These are phyloP conservation scores for Parthenolecanium corni DNA, from an alignment of 2,888 invertebrate genomes.

Conservation along the genomic window DNA sequence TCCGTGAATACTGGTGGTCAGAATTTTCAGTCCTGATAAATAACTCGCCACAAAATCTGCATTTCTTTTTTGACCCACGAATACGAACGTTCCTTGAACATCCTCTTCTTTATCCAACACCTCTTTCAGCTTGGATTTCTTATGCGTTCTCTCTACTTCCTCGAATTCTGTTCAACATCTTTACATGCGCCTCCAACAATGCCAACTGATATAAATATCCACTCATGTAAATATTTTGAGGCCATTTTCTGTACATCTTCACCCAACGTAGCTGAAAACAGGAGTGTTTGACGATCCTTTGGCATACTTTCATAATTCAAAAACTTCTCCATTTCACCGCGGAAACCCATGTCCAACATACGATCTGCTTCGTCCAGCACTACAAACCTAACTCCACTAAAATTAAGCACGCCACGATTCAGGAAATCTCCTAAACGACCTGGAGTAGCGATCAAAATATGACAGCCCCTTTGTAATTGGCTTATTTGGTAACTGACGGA, in stretches of 20 bases:
- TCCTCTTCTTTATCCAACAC: constrained; percentile 45
- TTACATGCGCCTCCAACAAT: constrained; percentile 84
- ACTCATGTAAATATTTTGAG: constrained; percentile 59
- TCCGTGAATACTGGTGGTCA: constrained; percentile 62
- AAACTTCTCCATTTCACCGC: constrained; percentile 45
- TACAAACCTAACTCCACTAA: constrained; percentile 50
- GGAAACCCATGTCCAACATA: constrained; percentile 66
- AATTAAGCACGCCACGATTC: constrained; percentile 44
- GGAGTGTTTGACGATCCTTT: constrained; percentile 47
- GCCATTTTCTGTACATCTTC: constrained; percentile 68
- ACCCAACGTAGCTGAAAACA: constrained; percentile 71
- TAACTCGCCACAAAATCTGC: constrained; percentile 82
- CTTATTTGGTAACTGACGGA: constrained; percentile 54
- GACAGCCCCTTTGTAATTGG: constrained; percentile 45
- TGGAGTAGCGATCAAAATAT: constrained; percentile 61
- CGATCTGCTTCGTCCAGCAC: constrained; percentile 72
- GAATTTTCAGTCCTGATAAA: constrained; percentile 62
- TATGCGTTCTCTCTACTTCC: constrained; percentile 58
- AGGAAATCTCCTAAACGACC: constrained; percentile 59
- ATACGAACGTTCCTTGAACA: constrained; percentile 56
- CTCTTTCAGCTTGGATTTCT: constrained; percentile 56
- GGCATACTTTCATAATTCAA: constrained; percentile 53
- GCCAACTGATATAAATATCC: constrained; percentile 82
- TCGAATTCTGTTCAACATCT: constrained; percentile 71
- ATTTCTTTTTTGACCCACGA: constrained; percentile 79